Evolutionary conservation across 2,113 vertebrate species (phyloP), one percentile per base, ranked within the genome.

Genomic region (Trogon melanurus): DNA sequence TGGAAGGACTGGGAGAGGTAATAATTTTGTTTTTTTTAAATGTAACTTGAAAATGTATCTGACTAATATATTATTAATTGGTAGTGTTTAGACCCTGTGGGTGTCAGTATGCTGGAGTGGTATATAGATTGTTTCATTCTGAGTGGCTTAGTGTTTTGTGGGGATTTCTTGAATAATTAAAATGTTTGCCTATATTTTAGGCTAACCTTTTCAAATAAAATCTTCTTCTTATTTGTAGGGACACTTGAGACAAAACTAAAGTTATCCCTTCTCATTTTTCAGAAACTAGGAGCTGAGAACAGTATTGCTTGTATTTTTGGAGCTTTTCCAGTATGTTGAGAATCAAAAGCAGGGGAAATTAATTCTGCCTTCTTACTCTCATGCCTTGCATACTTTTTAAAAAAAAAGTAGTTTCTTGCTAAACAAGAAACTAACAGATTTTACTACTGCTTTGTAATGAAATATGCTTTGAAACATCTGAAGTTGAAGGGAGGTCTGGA

Each of bases 1-100:
- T 99, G 85, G 99, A 99, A 97, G 99, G 99, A 45, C 83, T 99
- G 11, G 99, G 99, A 93, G 99, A 99, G 99, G 99, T 99, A 98
- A 82, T 70, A 0, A 3, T 90, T 75, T 80, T 78, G 41, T 22
- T 58, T 75, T 80, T 78, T 44, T 22, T 62, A 22, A 66, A 3
- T 56, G 48, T 38, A 67, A 56, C 74, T 82, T 67, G 18, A 78
- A 90, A 86, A 84, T 60, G 2, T 58, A 22, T 48, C 56, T 53
- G 57, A 78, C 66, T 29, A 34, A 38, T 47, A 54, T 38, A 32
- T 51, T 89, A 81, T 26, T 62, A 51, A 74, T 16, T 19, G 29
- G 11, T 45, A 61, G 14, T 45, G 41, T 53, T 70, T 76, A 36
- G 30, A 57, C 21, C 18, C 8, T 23, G 7, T 48, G 23, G 14